Evolutionary conservation across 2,797 vertebrate genomes (phyloP), one percentile per base, ranked within the genome.

Genomic region (Dipus sagitta): DNA sequence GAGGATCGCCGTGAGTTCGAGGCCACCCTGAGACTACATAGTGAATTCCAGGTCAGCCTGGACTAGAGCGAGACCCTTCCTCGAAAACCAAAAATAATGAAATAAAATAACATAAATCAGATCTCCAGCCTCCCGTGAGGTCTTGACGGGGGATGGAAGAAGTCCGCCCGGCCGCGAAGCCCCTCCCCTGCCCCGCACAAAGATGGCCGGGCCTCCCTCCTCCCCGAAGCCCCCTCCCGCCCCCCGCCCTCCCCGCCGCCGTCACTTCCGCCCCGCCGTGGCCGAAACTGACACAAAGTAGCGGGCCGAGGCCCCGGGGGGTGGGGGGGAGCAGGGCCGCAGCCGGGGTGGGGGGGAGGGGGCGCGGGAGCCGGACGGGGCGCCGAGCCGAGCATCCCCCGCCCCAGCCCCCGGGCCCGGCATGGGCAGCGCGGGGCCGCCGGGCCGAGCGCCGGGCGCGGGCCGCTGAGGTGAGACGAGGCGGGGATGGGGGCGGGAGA

Each of bases 391-490:
- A 98, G 97, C 88, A 98, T 98, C 94, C 96, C 96, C 96, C 94
- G 95, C 95, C 95, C 95, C 97, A 97, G 96, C 96, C 94, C 96
- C 96, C 94, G 47, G 47, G 47, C 47, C 47, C 47, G 90, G 95
- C 95, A 96, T 99, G 98, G 87, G 98, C 95, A n/a, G 93, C 91
- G 82, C 92, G n/a, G 93, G 96, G 95, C 97, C 2, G 98, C 97
- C 77, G 97, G 98, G 98, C 97, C 97, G 98, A 88, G 98, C 98
- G 85, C 98, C 93, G 98, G 92, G 98, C 98, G 96, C 98, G 96
- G 96, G 98, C 98, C 98, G 95, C 98, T 97, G 96, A 98, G 98
- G 95, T 98, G 98, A 71, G 96, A 97, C 30, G 97, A 97, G 32
- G 98, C 30, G 97, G 97, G 42, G 98, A 10, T 90, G 79, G 47